Base-by-base conservation (phyloP, 2,888 invertebrate species). In the Callimorpha dominula region DNA sequence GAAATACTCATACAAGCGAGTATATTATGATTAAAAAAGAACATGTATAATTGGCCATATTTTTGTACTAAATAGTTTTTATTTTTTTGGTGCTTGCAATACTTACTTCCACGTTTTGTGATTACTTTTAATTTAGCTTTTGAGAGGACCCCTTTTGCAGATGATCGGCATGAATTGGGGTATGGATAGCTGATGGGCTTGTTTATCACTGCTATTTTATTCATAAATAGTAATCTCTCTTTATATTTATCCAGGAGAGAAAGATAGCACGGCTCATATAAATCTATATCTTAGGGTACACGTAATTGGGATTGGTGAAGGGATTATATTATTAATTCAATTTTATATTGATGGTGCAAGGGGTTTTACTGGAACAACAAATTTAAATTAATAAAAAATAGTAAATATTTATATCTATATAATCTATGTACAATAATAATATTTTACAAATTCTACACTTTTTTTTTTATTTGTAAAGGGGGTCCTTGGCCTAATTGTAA, bases 61-160 rank as follows among this genome's bases (percentile, higher is more conserved):
- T 78, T 75, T 42, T 52, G 74, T 68, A 75, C 76, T 76, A 74
- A 72, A 65, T 78, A 78, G 50, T 66, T 76, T 76, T 76, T 66
- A 52, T 67, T 76, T 78, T n/a, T 79, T 83, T 85, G 85, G 84
- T 84, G 84, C 84, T 85, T 84, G 83, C 85, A 77, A 82, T 81
- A 84, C 83, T 83, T 76, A 83, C 74, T 75, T 68, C 77, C 76
- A 82, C 75, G n/a, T 76, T 71, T 66, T 74, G 81, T 82, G 83
- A 84, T 79, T 79, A 70, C 66, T 80, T 77, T 78, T 72, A 66
- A 73, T 42, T 64, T 71, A 84, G 77, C 78, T 78, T 80, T 68
- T 73, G 20, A 46, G 65, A 49, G 76, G 83, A 82, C 81, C 83
- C 80, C 80, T 80, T 81, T 81, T 80, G 77, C 71, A 75, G 74